These are phyloP conservation scores for Mactra quadrangularis DNA, from an alignment of 1,140 invertebrate genomes.

Conservation along the genomic window DNA sequence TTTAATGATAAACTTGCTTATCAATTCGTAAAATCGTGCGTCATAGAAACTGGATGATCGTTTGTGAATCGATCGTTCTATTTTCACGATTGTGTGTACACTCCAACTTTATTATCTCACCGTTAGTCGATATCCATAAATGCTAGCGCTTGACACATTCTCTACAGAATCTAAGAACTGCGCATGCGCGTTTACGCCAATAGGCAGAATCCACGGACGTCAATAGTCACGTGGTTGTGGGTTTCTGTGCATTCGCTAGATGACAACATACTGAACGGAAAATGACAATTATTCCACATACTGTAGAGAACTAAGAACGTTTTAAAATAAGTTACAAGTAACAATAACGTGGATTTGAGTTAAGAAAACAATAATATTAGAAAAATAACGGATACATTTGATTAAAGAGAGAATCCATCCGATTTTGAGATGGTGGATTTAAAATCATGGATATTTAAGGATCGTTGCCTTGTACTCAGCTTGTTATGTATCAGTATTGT, in stretches of 20 bases:
- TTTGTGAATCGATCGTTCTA: constrained; percentile 33
- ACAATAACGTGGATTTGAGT: not conserved
- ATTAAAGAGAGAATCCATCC: not conserved
- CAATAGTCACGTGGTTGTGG: constrained; percentile 56
- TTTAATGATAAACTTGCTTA: constrained; percentile 11
- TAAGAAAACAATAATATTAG: no score
- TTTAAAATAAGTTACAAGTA: not conserved
- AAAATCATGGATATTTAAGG: constrained; percentile 32
- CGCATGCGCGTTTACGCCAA: constrained; percentile 45
- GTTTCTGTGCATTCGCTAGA: constrained; percentile 26
- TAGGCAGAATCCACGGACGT: constrained; percentile 54
- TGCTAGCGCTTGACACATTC: constrained; percentile 22
- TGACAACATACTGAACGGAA: constrained; percentile 40
- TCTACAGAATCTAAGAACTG: constrained; percentile 7
- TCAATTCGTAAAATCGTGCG: constrained; percentile 28
- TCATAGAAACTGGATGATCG: constrained; percentile 14
- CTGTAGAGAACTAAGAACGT: not conserved
- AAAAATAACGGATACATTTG: not conserved
- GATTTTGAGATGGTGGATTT: constrained; percentile 55
- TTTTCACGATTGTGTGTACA: constrained; percentile 18
- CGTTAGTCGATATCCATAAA: constrained; percentile 28
- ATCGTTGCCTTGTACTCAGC: constrained; percentile 21
- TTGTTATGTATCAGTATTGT: constrained; percentile 32
- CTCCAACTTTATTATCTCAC: not conserved
- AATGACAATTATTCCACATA: constrained; percentile 27